phyloP scores from a whole-genome alignment of 2,113 vertebrate genomes.

The Equus quagga region DNA sequence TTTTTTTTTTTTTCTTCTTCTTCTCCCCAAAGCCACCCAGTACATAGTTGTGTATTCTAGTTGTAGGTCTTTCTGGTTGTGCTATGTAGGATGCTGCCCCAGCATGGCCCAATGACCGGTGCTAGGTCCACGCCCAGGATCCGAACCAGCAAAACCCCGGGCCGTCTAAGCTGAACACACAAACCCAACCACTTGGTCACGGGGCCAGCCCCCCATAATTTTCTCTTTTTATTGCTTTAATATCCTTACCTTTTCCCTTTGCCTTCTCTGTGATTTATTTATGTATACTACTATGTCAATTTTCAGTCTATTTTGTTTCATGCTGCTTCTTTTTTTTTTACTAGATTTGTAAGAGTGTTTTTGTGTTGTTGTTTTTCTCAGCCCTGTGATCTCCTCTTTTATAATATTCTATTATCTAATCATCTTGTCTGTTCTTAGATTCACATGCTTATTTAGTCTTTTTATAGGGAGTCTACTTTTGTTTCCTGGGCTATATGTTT shows the following conservation, averaged over 20 bases:
- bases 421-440: neutral
- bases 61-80: too few relatives aligned
- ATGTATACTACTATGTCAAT: neutral
- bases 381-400: neutral
- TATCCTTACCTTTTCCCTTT: neutral
- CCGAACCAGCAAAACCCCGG: too few relatives aligned
- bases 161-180: too few relatives aligned
- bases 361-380: neutral
- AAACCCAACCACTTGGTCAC: too few relatives aligned
- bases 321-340: neutral
- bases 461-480: constrained; percentile 1
- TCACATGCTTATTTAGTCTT: neutral
- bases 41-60: too few relatives aligned
- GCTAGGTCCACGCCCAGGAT: too few relatives aligned
- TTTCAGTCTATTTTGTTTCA: neutral
- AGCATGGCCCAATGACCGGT: too few relatives aligned
- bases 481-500: neutral
- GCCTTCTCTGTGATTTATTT: neutral
- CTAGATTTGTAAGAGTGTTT: neutral
- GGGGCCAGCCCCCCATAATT: neutral
- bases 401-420: neutral
- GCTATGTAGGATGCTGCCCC: too few relatives aligned
- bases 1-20: too few relatives aligned
- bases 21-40: too few relatives aligned
- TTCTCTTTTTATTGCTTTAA: neutral